Base-by-base conservation (phyloP, 2,888 invertebrate genomes). In the Barypeithes pellucidus region DNA sequence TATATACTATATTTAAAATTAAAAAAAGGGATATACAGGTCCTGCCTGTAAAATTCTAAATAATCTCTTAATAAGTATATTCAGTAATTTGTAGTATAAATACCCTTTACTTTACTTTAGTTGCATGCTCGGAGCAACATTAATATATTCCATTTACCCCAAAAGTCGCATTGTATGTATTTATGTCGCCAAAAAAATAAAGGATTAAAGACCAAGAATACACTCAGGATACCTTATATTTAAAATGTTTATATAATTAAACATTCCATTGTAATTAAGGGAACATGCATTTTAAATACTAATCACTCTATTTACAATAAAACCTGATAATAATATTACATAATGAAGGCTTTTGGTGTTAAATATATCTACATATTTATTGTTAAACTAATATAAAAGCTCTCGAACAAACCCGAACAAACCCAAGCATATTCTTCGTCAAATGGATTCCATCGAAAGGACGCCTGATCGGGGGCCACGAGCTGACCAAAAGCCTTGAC, bases 261-360 rank as follows among this genome's bases (percentile, higher is more conserved):
- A 59, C 43, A 57, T 67, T 67, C 59, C 29, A 16, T 18, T 59
- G 8, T 57, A 57, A 45, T 9, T 9, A 54, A 57, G 18, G 33
- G 1, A 67, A 45, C 45, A 33, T 7, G 36, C 18, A 57, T 57
- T 33, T 29, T 4, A 50, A 33, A 57, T 11, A 18, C 16, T 33
- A 59, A 43, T 33, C 8, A 33, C 45, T 59, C 33, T 50, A 63
- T 63, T 63, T 63, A 63, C 43, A 68, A 47, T 36, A 68, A 50
- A 60, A 57, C 2, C 50, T 60, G 68, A 68, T 50, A 68, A 68
- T 68, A 68, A 67, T 14, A 12, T 52, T 29, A 14, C 29, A 29
- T 24, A 29, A 7, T 9, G 5, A 8, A 33, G 33, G 54, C 54
- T 57, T 57, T 57, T 57, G 54, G 12, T 57, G 54, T 57, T 29